Percentiles rank a stretch among this genome's conserved stretches.
Evolutionary conservation across 2,888 invertebrate species (phyloP).

Genomic region (Chloroclystis v-ata): DNA sequence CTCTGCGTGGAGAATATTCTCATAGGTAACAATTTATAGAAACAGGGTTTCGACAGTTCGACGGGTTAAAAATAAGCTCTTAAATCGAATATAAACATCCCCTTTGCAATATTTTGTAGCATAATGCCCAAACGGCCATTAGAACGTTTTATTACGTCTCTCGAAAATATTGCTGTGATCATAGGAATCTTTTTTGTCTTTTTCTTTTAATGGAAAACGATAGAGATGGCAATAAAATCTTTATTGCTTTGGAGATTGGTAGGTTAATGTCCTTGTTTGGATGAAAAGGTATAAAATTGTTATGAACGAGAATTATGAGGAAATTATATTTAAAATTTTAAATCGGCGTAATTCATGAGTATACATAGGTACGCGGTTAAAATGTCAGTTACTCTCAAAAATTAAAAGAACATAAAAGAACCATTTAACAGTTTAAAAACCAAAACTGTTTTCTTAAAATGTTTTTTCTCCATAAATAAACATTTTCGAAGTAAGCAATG

Average conservation of each 20-base stretch:
- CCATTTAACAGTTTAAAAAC: too few relatives aligned
- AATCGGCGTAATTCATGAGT: neutral
- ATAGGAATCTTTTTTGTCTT: constrained; percentile 16
- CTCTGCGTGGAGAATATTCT: too few relatives aligned
- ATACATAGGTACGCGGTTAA: too few relatives aligned
- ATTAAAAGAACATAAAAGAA: too few relatives aligned
- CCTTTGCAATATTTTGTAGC: neutral
- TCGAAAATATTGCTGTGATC: constrained; percentile 26
- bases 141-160: constrained; percentile 23
- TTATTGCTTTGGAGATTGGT: constrained; percentile 13
- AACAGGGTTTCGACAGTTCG: too few relatives aligned
- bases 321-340: neutral
- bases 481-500: constrained; percentile 5
- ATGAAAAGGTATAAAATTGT: too few relatives aligned
- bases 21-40: too few relatives aligned
- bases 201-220: constrained; percentile 14
- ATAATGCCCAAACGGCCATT: constrained; percentile 14
- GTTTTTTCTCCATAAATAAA: constrained; percentile 2
- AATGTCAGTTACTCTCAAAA: too few relatives aligned
- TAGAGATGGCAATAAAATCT: constrained; percentile 14
- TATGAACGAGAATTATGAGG: too few relatives aligned
- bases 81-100: neutral
- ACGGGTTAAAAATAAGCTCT: too few relatives aligned
- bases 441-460: neutral
- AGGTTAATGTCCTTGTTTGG: constrained; percentile 8